Evolutionary conservation across 2,113 vertebrate genomes (phyloP), one percentile per base, ranked within the genome.

Genomic region (Crocuta crocuta): DNA sequence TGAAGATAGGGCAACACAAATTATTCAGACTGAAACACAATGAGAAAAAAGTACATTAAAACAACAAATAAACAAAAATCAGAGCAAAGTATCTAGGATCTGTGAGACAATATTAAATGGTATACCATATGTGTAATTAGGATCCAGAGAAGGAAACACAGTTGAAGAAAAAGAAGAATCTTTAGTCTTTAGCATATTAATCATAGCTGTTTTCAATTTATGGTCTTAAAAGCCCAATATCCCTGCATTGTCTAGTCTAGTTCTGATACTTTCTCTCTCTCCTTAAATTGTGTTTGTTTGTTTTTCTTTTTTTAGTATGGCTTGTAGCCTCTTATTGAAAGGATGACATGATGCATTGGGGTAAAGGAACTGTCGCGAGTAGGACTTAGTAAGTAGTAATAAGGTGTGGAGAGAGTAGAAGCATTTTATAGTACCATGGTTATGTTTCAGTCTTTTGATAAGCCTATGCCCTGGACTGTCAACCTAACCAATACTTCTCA

Each of bases 81-180:
- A 78, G 35, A 70, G 35, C 8, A 81, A 11, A 70, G 66, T 24
- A 78, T 63, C 26, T 65, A 73, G 45, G n/a, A 79, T 39, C n/a
- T 91, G 23, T 86, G 39, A 89, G 10, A 86, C 10, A 95, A 63
- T 48, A 66, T 13, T 83, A 70, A 45, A 76, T 94, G 13, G 35
- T 50, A 33, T 89, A 45, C 76, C n/a, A 76, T 91, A n/a, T 13
- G 19, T 45, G 48, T 90, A 81, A 82, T 84, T 66, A 94, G 45
- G 85, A 74, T 92, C 48, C 65, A 94, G 53, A 92, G 79, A 50
- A 63, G 45, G 53, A 91, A 95, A 79, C 39, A 88, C 7, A 91
- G 26, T 78, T 68, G 28, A 91, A 90, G 58, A 45, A 39, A 70
- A 94, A 95, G 31, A 95, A 93, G 82, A 55, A 96, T 63, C 39